Percentiles rank a stretch among this genome's conserved stretches.
Conservation (phyloP, 2,797 vertebrate species). For the Apodemus agrarius region DNA sequence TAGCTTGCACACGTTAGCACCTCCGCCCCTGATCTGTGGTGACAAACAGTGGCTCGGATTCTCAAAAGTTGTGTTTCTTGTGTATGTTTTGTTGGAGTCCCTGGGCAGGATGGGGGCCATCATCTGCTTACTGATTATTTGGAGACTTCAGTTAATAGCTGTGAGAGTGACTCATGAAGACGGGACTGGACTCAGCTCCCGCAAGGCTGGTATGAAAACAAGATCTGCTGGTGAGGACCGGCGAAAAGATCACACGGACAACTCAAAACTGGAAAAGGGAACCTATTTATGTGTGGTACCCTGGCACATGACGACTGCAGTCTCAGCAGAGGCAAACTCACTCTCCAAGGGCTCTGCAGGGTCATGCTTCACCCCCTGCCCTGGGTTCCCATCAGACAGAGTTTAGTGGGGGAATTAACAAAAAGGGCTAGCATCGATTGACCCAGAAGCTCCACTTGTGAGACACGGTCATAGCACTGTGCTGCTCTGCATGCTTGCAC, state of each 20-base stretch:
- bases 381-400: neutral
- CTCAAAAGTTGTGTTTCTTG: neutral
- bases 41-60: constrained; percentile 49
- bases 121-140: neutral
- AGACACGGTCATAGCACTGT: neutral
- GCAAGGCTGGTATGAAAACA: neutral
- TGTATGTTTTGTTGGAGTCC: constrained; percentile 26
- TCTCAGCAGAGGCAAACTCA: neutral
- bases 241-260: neutral
- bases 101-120: fast-evolving
- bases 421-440: neutral
- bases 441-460: neutral
- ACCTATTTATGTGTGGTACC: fast-evolving
- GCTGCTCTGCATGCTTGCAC: neutral
- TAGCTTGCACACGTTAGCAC: constrained; percentile 85
- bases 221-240: neutral
- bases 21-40: constrained; percentile 82
- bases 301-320: neutral
- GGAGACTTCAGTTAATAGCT: neutral
- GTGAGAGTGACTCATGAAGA: neutral
- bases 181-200: neutral
- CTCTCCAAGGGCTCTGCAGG: neutral
- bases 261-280: neutral
- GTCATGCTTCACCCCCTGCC: neutral
- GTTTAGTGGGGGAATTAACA: neutral